Percentiles rank a stretch among this genome's conserved stretches.
Evolutionary conservation across 2,113 vertebrate genomes (phyloP).

Genomic region (Mormoops blainvillei): DNA sequence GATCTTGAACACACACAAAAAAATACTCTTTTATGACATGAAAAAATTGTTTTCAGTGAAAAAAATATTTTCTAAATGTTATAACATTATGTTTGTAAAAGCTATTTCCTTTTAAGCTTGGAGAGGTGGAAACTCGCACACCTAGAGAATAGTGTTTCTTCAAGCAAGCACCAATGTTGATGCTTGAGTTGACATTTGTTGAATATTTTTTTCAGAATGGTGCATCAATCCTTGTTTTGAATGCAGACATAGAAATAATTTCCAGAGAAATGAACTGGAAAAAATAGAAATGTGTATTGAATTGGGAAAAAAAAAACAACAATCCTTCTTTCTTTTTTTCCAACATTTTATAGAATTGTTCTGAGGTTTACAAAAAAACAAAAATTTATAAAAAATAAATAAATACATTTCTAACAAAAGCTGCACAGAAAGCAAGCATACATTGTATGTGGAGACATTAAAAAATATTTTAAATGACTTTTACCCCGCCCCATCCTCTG

Average conservation of each 20-base stretch:
- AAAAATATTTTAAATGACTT: background rate
- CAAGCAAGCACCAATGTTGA: background rate
- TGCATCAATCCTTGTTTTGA: background rate
- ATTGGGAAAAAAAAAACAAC: constrained; percentile 9
- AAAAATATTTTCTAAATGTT: constrained; percentile 5
- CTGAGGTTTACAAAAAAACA: background rate
- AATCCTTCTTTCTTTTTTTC: background rate
- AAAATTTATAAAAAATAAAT: background rate
- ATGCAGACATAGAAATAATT: constrained; percentile 9
- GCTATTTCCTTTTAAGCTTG: background rate
- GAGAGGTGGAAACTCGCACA: background rate
- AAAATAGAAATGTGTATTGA: background rate
- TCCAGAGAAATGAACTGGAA: background rate
- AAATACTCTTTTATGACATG: background rate
- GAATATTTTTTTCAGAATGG: background rate
- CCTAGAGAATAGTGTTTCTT: background rate
- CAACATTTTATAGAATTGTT: background rate
- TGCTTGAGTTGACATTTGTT: constrained; percentile 7
- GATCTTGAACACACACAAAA: background rate
- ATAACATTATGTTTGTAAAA: background rate
- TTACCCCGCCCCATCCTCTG: background rate
- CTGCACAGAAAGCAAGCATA: background rate
- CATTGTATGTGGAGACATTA: background rate
- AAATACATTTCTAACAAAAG: background rate
- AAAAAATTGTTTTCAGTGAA: background rate